A percentile compares a stretch with the other conserved stretches of the same genome.
Conservation (phyloP, 2,113 vertebrate species). For the Sphaerodactylus townsendi region DNA sequence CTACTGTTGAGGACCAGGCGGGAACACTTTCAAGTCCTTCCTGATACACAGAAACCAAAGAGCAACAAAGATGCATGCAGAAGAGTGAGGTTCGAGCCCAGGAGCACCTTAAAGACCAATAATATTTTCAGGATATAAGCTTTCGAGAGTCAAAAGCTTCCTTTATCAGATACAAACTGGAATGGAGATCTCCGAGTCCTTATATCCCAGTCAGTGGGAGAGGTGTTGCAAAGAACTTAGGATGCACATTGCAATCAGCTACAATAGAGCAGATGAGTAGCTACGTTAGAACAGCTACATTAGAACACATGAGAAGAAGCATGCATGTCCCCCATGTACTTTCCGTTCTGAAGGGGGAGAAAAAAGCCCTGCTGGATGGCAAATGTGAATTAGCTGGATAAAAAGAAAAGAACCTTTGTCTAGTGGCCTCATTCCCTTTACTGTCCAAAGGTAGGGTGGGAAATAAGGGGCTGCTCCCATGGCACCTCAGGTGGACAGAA, state of each 20-base stretch:
- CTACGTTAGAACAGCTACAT: too few relatives aligned
- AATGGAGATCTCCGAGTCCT: too few relatives aligned
- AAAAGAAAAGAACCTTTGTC: neutral
- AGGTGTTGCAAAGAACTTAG: too few relatives aligned
- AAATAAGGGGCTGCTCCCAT: too few relatives aligned
- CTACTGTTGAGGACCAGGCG: neutral
- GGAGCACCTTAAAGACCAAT: too few relatives aligned
- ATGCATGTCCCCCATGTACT: neutral
- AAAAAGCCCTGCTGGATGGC: neutral
- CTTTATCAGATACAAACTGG: too few relatives aligned
- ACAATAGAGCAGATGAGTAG: too few relatives aligned
- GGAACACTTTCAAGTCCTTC: neutral
- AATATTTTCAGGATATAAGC: too few relatives aligned
- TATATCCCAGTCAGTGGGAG: too few relatives aligned
- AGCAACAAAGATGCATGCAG: neutral
- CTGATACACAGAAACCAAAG: slow-evolving; percentile 11
- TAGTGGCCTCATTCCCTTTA: fast-evolving
- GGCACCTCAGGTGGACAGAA: neutral
- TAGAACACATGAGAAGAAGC: too few relatives aligned
- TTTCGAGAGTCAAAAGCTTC: too few relatives aligned
- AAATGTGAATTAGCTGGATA: neutral
- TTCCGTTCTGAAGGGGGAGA: neutral
- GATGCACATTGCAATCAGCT: neutral
- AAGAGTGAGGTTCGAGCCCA: too few relatives aligned
- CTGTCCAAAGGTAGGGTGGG: neutral